Evolutionary conservation across 2,888 invertebrate species (phyloP).

Genomic region (Gryllus longicercus): DNA sequence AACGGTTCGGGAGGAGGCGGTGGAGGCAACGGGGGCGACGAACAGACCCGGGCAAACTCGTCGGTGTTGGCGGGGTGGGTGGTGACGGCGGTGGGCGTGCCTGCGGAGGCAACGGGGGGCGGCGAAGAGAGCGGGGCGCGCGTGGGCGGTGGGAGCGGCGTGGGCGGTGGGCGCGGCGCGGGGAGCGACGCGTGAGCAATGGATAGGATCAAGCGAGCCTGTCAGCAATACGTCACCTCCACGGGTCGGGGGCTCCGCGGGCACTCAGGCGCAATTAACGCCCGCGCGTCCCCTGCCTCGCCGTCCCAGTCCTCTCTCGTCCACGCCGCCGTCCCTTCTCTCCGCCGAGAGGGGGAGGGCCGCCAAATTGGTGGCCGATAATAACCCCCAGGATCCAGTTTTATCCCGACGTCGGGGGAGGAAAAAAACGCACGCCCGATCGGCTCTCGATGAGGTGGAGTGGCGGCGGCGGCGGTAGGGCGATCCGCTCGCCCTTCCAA

Average conservation of each 20-base stretch:
- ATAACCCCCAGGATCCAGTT: constrained; percentile 20
- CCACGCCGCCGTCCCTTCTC: not conserved
- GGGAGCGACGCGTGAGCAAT: constrained; percentile 24
- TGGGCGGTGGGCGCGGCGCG: too few species aligned
- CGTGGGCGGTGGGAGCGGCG: not conserved
- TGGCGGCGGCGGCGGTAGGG: not conserved
- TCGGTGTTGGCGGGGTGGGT: not conserved
- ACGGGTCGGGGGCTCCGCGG: not conserved
- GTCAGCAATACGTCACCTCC: constrained; percentile 30
- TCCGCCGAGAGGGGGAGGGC: not conserved
- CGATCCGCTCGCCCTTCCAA: not conserved
- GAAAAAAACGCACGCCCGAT: constrained; percentile 22
- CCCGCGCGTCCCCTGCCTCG: constrained; percentile 19
- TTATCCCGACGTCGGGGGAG: not conserved
- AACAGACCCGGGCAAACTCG: not conserved
- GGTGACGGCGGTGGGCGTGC: not conserved
- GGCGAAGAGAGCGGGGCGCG: not conserved
- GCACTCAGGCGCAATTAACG: constrained; percentile 25
- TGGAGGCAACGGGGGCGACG: too few species aligned
- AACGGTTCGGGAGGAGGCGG: too few species aligned
- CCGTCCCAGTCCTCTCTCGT: constrained; percentile 10
- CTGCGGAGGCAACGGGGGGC: too few species aligned
- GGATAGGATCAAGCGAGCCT: constrained; percentile 22
- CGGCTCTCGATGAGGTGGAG: not conserved
- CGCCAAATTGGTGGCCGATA: constrained; percentile 18